Evolutionary conservation across 2,888 invertebrate species (phyloP), one percentile per base, ranked within the genome.

Genomic region (Pristionchus fissidentatus): DNA sequence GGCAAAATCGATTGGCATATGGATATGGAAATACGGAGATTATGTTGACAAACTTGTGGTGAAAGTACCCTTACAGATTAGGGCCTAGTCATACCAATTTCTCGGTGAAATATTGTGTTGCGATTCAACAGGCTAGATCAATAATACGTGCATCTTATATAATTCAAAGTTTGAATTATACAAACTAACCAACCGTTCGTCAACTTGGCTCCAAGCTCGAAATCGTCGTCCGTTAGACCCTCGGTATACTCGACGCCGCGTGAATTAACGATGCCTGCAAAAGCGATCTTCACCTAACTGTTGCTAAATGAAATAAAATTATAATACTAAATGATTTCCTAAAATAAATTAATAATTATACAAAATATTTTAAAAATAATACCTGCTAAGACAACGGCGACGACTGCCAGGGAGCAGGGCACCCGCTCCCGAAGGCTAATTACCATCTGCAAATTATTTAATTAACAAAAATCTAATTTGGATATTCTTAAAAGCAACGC

Each of bases 121-220:
- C n/a, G n/a, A n/a, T n/a, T n/a, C n/a, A n/a, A n/a, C n/a, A n/a
- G n/a, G n/a, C n/a, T n/a, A n/a, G n/a, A n/a, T n/a, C n/a, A n/a
- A n/a, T n/a, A 41, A 70, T 32, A 32, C 13, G 7, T 60, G 5
- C 29, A 35, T 32, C 35, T 1, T 32, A 4, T 38, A 3, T n/a
- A n/a, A n/a, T n/a, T n/a, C n/a, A n/a, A 35, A 66, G 35, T 66
- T 62, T 15, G 35, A 62, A 62, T 19, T n/a, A 3, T 38, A 1
- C 22, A 38, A 38, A 52, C 66, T 4, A 4, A 26, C 38, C 46
- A 19, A 88, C 90, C 90, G 83, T 89, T 87, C 4, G 84, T 86
- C 35, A 90, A 83, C 32, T 83, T 85, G 26, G 90, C 89, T 4
- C 90, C 90, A 32, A 90, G 85, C n/a, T 84, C 83, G 83, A 90